Evolutionary conservation across 2,888 invertebrate genomes (phyloP), one percentile per base, ranked within the genome.

Genomic region (Macroteleia sp.): DNA sequence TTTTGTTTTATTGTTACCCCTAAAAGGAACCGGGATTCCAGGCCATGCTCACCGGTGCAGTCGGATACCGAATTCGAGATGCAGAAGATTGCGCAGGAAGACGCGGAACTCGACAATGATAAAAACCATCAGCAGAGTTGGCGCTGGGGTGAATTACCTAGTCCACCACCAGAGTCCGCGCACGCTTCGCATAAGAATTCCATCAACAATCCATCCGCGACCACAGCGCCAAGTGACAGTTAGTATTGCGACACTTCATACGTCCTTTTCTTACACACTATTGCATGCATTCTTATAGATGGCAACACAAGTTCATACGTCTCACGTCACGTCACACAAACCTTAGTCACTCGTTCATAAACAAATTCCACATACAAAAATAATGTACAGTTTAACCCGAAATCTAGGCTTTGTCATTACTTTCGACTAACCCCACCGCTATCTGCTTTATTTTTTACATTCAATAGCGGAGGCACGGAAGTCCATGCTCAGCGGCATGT

Each of bases 21-120:
- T 80, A 81, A 83, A 81, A 91, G 91, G 83, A 90, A 91, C 82
- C 91, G 89, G 77, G 92, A 93, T 76, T 95, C 96, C 30, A 94
- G 97, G 73, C 95, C 96, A 34, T 95, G 95, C 79, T 96, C 97
- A 10, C 97, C 98, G 5, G 95, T 96, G 76, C 97, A 97, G 91
- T 98, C 98, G 39, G 99, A 99, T 91, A 97, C 98, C 0, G 99
- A 99, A 90, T 95, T 97, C 87, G 98, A 98, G 91, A 92, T 95
- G 86, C 88, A 86, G 12, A 91, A 91, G 70, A 90, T 94, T 94
- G 75, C 92, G 90, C 62, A 95, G 75, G 89, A 89, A 56, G 89
- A 85, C 10, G 91, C 91, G 17, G 93, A 92, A 66, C 82, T 78
- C 39, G 91, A 86, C 61, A 89, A 89, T 14, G 89, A 91, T 12